A percentile compares a stretch with the other conserved stretches of the same genome.
Evolutionary conservation across 2,113 vertebrate species (phyloP).

Genomic region (Datnioides undecimradiatus): DNA sequence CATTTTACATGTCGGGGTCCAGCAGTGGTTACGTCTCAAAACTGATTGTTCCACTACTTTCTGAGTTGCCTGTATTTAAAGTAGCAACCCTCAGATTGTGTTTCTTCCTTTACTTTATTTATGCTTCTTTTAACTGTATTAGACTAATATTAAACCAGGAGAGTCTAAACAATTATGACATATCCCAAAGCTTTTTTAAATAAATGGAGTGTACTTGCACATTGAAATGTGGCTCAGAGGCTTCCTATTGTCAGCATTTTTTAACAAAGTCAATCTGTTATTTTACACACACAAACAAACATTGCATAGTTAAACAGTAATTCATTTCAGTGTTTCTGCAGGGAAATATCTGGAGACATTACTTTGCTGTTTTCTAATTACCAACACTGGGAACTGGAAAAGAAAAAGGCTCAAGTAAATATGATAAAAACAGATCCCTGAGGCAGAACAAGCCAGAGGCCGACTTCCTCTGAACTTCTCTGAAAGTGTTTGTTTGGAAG

Average conservation of each 20-base stretch:
- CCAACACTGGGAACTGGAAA: neutral
- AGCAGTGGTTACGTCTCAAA: too few species aligned
- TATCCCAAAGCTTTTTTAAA: neutral
- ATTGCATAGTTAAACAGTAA: neutral
- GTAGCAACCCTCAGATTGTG: too few species aligned
- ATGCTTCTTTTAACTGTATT: neutral
- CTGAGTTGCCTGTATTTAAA: too few species aligned
- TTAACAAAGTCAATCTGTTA: neutral
- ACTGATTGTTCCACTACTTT: too few species aligned
- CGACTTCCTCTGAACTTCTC: neutral
- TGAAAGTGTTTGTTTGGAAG: neutral
- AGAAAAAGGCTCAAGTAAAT: neutral
- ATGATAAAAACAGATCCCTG: neutral
- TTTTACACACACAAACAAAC: neutral
- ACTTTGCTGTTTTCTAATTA: neutral
- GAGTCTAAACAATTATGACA: neutral
- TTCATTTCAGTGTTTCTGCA: neutral
- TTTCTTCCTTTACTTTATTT: neutral
- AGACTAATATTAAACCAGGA: neutral
- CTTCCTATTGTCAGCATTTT: neutral
- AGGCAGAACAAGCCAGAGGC: neutral
- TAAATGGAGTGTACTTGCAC: neutral
- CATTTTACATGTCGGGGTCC: too few species aligned
- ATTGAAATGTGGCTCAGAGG: neutral
- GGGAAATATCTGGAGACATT: neutral